Conservation (phyloP, 2,797 vertebrate species). For the Coregonus suidteri region DNA sequence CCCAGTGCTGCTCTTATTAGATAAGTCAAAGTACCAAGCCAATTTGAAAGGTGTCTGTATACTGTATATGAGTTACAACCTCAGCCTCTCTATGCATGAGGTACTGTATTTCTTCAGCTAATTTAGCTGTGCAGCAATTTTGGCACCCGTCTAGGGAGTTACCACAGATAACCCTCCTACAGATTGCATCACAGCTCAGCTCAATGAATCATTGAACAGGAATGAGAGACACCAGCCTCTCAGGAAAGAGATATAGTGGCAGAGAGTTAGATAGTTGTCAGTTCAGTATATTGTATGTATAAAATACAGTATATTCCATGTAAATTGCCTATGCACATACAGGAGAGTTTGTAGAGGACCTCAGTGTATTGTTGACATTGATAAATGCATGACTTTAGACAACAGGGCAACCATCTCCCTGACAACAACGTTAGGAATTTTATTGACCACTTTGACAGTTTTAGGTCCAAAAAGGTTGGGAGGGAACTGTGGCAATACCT, state of each 20-base stretch:
- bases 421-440: neutral
- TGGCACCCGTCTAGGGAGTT: neutral
- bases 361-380: neutral
- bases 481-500: neutral
- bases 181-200: conserved; percentile 3
- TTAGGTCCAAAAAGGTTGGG: neutral
- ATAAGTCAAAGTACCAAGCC: neutral
- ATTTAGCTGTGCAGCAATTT: neutral
- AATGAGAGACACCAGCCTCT: neutral
- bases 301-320: neutral
- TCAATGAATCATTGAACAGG: neutral
- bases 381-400: neutral
- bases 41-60: neutral
- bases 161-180: neutral
- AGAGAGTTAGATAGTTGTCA: neutral
- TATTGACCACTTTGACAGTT: neutral
- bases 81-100: too few species aligned
- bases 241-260: neutral
- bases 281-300: neutral
- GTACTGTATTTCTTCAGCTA: neutral
- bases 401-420: neutral
- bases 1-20: neutral
- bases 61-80: neutral
- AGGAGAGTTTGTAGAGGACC: neutral
- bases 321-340: neutral